Conservation (phyloP, 2,888 invertebrate species). For the Drosophila gaucha region DNA sequence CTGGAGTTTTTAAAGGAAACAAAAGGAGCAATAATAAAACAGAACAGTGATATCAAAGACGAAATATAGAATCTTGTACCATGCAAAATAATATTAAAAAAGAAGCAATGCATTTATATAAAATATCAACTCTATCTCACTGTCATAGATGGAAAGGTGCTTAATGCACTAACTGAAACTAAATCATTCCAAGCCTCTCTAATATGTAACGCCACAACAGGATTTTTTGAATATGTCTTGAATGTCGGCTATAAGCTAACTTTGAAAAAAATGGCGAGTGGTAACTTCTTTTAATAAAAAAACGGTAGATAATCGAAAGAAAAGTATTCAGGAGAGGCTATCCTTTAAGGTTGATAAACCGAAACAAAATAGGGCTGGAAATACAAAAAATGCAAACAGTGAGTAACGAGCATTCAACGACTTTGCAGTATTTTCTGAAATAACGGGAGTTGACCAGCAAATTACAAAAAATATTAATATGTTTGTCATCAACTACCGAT, state of each 20-base stretch:
- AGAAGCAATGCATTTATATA: conserved; percentile 5
- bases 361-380: too few relatives aligned
- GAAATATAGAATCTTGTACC: conserved; percentile 1
- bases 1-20: too few relatives aligned
- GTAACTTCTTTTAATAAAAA: neutral
- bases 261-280: neutral
- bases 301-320: neutral
- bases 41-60: neutral
- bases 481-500: too few relatives aligned
- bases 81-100: conserved; percentile 3
- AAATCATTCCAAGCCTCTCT: too few relatives aligned
- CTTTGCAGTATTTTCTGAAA: too few relatives aligned
- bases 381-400: too few relatives aligned
- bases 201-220: too few relatives aligned
- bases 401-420: too few relatives aligned
- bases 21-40: neutral
- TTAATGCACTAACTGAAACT: conserved; percentile 1
- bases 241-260: neutral
- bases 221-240: neutral
- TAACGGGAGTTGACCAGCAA: too few relatives aligned
- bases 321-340: neutral
- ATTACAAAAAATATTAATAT: too few relatives aligned
- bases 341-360: too few relatives aligned
- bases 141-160: neutral
- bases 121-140: neutral